phyloP scores from a whole-genome alignment of 2,113 vertebrate genomes.

The Alectura lathami region DNA sequence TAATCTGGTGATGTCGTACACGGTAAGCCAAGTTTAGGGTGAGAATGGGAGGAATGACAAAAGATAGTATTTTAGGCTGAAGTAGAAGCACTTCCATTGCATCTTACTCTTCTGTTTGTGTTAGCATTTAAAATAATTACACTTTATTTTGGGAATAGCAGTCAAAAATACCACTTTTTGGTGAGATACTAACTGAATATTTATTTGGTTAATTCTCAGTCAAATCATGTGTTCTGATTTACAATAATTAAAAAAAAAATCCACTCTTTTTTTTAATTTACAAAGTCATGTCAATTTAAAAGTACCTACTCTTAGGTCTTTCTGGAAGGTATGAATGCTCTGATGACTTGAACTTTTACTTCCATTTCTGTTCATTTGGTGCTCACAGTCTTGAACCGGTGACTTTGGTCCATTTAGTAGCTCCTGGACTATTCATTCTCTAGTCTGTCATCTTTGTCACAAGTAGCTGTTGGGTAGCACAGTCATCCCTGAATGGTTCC shows the following conservation, averaged over 20 bases:
- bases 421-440: neutral
- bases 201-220: neutral
- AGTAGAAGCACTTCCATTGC: neutral
- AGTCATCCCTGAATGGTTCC: neutral
- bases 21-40: conserved; percentile 79
- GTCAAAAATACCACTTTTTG: neutral
- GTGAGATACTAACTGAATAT: neutral
- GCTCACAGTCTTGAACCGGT: neutral
- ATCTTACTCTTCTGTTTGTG: neutral
- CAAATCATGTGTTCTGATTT: neutral
- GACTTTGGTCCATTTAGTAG: neutral
- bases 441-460: neutral
- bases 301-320: neutral
- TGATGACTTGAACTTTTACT: neutral
- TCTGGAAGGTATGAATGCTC: neutral
- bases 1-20: conserved; percentile 95
- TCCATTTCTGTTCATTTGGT: neutral
- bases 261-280: no score
- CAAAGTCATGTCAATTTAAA: neutral
- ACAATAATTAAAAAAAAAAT: no score
- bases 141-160: neutral
- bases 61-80: neutral
- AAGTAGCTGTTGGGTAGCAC: neutral
- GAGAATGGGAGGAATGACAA: neutral
- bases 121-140: neutral